Base-by-base conservation (phyloP, 2,113 vertebrate species). In the Ailuropoda melanoleuca region DNA sequence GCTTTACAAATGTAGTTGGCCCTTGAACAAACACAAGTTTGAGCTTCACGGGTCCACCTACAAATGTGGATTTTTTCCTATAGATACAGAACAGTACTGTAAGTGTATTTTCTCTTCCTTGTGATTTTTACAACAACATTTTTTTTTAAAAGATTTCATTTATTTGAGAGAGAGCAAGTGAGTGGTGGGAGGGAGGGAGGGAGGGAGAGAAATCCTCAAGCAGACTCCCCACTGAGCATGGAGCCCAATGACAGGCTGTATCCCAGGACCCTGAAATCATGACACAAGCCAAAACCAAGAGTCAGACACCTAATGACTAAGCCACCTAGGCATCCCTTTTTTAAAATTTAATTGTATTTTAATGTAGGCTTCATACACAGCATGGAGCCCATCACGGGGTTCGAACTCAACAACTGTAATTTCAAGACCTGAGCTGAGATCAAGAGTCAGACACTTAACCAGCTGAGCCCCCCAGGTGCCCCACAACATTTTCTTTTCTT, bases 191-290 rank as follows among this genome's bases (percentile, higher is more conserved):
- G 34, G 34, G 17, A 2, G 55, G 17, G 64, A 19, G 64, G 34
- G 17, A 9, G 66, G 8, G 66, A 68, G 66, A n/a, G 66, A 68
- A 68, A n/a, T n/a, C 66, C 18, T 68, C n/a, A 68, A 68, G 66
- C 34, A 68, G 66, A 68, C 34, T 68, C n/a, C 66, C 18, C n/a
- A 37, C n/a, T 37, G 18, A 68, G 34, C 66, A 68, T 10, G 34
- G 66, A 68, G 18, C 66, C 34, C 18, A 21, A 37, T 5, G 0
- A 2, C 0, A 9, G 34, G 8, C 66, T 68, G 2, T 4, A 68
- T 68, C 34, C 34, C n/a, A 37, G 34, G 18, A 68, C 34, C 34
- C 66, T 68, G 18, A 68, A 68, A 68, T 68, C 18, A 68, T 10
- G 34, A 68, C 19, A 34, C n/a, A 37, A 21, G 66, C 17, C 8